Conservation (phyloP, 1,140 invertebrate genomes). For the Aphis craccivora region DNA sequence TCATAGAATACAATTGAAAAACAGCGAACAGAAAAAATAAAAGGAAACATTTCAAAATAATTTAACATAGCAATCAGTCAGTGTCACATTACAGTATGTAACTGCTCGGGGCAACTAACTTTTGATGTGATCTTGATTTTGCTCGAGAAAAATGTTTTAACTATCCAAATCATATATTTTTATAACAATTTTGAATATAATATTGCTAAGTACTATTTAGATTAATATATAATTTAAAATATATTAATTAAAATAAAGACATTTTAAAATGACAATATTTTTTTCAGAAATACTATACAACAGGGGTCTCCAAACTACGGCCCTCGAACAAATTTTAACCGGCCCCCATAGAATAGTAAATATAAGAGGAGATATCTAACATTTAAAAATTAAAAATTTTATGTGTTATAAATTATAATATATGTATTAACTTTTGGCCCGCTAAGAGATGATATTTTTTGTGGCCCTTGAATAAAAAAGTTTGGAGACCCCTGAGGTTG, state of each 20-base stretch:
- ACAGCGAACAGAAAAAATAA: neutral
- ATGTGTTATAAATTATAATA: too few relatives aligned
- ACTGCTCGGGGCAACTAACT: neutral
- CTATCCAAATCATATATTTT: neutral
- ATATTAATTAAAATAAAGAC: too few relatives aligned
- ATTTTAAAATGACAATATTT: neutral
- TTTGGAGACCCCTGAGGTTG: too few relatives aligned
- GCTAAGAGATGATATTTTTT: too few relatives aligned
- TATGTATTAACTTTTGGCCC: too few relatives aligned
- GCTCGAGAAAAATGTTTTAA: neutral
- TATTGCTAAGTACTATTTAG: neutral
- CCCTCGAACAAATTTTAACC: too few relatives aligned
- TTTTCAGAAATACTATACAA: neutral
- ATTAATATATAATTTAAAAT: too few relatives aligned
- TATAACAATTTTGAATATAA: neutral
- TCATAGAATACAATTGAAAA: neutral
- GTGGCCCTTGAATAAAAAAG: too few relatives aligned
- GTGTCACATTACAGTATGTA: neutral
- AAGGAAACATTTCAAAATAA: neutral
- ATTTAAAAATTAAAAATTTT: too few relatives aligned
- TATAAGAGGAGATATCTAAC: too few relatives aligned
- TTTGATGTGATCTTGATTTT: slow-evolving; percentile 1
- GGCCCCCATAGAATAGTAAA: too few relatives aligned
- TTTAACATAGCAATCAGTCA: slow-evolving; percentile 20
- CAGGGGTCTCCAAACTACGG: too few relatives aligned